These are phyloP conservation scores for Parnassius apollo DNA, from an alignment of 2,888 invertebrate species.

Conservation along the genomic window DNA sequence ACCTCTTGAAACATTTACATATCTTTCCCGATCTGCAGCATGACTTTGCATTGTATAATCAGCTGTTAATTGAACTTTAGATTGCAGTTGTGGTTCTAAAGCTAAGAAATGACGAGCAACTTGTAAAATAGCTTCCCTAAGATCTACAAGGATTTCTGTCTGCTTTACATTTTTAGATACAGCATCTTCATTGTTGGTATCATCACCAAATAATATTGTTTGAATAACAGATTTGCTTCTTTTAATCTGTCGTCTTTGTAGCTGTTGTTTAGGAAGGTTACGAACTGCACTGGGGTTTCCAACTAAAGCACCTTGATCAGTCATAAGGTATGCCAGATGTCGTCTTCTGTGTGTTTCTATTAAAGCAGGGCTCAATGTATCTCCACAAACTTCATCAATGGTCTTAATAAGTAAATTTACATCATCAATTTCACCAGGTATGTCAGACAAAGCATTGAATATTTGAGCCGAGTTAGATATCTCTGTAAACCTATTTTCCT, in stretches of 20 bases:
- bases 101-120: slow-evolving; percentile 96
- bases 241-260: slow-evolving; percentile 92
- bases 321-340: slow-evolving; percentile 97
- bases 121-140: slow-evolving; percentile 96
- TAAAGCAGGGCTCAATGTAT: slow-evolving; percentile 90
- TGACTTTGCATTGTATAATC: slow-evolving; percentile 98
- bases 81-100: slow-evolving; percentile 91
- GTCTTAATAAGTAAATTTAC: slow-evolving; percentile 92
- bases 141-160: slow-evolving; percentile 98
- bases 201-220: slow-evolving; percentile 91
- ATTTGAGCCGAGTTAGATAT: slow-evolving; percentile 98
- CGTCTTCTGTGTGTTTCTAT: slow-evolving; percentile 94
- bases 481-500: slow-evolving; percentile 86
- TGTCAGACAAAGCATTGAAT: slow-evolving; percentile 97
- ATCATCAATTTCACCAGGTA: slow-evolving; percentile 96
- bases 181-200: slow-evolving; percentile 88
- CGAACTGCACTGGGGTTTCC: slow-evolving; percentile 94
- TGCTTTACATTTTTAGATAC: slow-evolving; percentile 98
- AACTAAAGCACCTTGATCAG: slow-evolving; percentile 96
- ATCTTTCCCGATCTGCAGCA: slow-evolving; percentile 95
- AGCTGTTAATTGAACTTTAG: slow-evolving; percentile 90
- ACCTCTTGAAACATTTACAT: slow-evolving; percentile 94
- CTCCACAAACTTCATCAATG: slow-evolving; percentile 85
- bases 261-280: slow-evolving; percentile 96
- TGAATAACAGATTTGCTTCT: slow-evolving; percentile 95